Conservation (phyloP, 1,140 invertebrate genomes). For the Piezodorus guildinii region DNA sequence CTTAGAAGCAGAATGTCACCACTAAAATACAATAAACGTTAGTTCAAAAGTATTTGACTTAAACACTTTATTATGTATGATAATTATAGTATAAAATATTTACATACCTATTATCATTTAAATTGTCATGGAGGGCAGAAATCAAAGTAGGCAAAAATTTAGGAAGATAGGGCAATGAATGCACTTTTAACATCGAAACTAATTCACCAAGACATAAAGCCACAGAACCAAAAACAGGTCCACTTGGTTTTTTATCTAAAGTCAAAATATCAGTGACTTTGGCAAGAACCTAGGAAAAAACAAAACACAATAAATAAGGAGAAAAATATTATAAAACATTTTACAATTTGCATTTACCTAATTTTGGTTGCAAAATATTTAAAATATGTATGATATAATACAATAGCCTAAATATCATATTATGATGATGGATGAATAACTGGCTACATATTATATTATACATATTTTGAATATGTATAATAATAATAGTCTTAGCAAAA, state of each 20-base stretch:
- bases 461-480: too few species aligned
- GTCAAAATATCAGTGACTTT: slow-evolving; percentile 11
- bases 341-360: too few species aligned
- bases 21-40: slow-evolving; percentile 6
- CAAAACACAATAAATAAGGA: too few species aligned
- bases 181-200: slow-evolving; percentile 54
- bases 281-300: slow-evolving; percentile 23
- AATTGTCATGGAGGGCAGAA: slow-evolving; percentile 37
- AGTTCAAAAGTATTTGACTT: not conserved
- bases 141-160: slow-evolving; percentile 71
- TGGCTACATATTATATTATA: too few species aligned
- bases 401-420: too few species aligned
- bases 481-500: too few species aligned
- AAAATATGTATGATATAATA: too few species aligned
- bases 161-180: slow-evolving; percentile 56
- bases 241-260: not conserved
- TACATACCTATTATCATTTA: not conserved
- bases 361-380: too few species aligned
- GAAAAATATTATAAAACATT: too few species aligned
- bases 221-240: slow-evolving; percentile 53
- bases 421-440: too few species aligned
- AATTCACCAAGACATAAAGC: slow-evolving; percentile 73
- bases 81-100: too few species aligned
- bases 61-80: too few species aligned
- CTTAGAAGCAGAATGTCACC: not conserved